These are phyloP conservation scores for Gymnobelideus leadbeateri DNA, from an alignment of 2,113 vertebrate genomes.

Conservation along the genomic window DNA sequence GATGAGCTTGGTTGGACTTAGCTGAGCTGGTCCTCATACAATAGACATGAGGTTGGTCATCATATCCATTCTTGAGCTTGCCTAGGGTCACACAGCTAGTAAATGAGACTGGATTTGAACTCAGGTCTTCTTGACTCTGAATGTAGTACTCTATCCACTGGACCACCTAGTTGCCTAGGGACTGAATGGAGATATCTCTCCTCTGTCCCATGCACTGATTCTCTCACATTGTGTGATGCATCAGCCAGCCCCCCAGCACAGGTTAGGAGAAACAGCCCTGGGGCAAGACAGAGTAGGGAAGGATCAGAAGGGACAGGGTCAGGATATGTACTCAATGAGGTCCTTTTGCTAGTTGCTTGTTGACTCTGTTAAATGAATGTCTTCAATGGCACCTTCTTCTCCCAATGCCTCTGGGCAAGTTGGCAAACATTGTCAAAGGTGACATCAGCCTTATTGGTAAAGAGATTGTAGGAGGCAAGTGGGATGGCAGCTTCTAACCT, in stretches of 20 bases:
- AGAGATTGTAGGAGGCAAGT: not conserved
- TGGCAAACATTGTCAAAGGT: not conserved
- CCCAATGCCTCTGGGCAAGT: not conserved
- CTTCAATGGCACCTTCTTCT: not conserved
- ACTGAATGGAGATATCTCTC: not conserved
- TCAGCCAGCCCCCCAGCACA: not conserved
- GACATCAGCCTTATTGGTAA: not conserved
- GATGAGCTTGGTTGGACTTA: not conserved
- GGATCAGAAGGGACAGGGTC: not conserved
- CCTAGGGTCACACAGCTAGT: not conserved
- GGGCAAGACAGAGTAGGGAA: not conserved
- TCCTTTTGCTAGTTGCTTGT: not conserved
- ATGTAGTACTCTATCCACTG: not conserved
- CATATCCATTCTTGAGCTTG: not conserved
- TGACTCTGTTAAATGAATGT: not conserved
- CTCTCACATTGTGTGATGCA: not conserved
- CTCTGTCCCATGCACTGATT: not conserved
- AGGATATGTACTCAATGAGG: not conserved
- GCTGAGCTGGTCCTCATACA: not conserved
- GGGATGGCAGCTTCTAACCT: not conserved
- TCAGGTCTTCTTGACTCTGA: not conserved
- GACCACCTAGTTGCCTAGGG: not conserved
- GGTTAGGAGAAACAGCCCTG: not conserved
- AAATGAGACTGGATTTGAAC: not conserved
- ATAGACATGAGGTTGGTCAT: not conserved